Base-by-base conservation (phyloP, 2,888 invertebrate genomes). In the Sphaeridia pumilis region DNA sequence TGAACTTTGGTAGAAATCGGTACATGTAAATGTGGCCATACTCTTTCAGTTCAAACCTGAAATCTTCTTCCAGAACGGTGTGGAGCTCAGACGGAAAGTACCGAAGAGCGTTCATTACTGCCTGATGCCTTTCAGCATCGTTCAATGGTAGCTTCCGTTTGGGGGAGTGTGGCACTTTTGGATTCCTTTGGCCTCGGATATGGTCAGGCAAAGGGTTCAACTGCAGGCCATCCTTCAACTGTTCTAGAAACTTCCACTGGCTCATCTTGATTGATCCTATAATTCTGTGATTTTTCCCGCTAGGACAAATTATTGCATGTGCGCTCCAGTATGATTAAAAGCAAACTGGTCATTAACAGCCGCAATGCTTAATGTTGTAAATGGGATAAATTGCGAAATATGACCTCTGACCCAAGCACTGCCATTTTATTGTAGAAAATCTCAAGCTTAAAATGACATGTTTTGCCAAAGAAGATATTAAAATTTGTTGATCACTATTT, bases 1-100 rank as follows among this genome's bases (percentile, higher is more conserved):
- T 47, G 22, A 67, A 60, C 20, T 48, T 51, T 2, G 67, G 67
- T 17, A 62, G 52, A 44, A 67, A 65, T 21, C 67, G 58, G 48
- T 66, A 65, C 59, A 58, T 59, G 67, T 75, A 79, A 59, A 80
- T 78, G 63, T 79, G 79, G 1, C 79, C 79, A 66, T 72, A 77
- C 1, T 66, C 59, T 10, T 69, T 64, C 45, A 79, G 68, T 63
- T 79, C 79, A 14, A 70, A 65, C 2, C 71, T 71, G 66, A 79
- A 80, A 62, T 78, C 78, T 4, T 68, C 62, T 0, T 73, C 73
- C 55, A 79, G 66, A 2, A 63, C 57, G 2, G 60, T 62, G 58
- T 79, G 79, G 3, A 69, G 61, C 17, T 69, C 55, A 1, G 64
- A 52, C 1, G 78, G 78, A 60, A 80, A 74, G 66, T 79, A 79